Evolutionary conservation across 2,888 invertebrate species (phyloP), one percentile per base, ranked within the genome.

Genomic region (Pachydiplax longipennis): DNA sequence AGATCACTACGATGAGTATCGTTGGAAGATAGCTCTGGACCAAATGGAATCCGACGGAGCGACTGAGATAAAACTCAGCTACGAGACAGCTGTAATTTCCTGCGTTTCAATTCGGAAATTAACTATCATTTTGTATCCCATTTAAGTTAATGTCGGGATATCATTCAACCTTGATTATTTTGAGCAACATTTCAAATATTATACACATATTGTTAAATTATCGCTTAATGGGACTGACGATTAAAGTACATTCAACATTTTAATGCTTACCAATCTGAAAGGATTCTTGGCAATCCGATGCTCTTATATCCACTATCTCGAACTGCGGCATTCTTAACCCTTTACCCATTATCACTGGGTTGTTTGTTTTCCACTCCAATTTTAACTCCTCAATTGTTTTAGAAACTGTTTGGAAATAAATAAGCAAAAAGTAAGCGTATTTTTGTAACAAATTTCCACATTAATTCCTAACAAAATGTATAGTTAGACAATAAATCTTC

Each of bases 11-110:
- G 91, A 95, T 95, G 82, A 95, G 93, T 53, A 95, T 95, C 18
- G 95, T 95, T 0, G 95, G 95, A 65, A 95, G 93, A 93, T 95
- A 95, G 91, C 95, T 95, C 92, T 95, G 95, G 53, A 95, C 95
- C 91, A 95, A 93, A 92, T 95, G 95, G 92, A 95, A 95, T 91
- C 95, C 95, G 15, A 95, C 94, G 73, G 95, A 94, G 3, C 95
- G 93, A 90, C 94, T 94, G 91, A 95, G 93, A 92, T 94, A 94
- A 92, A 95, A 95, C 91, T 94, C 94, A 1, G 95, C 95, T 44
- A 94, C 94, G 91, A 95, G 93, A 92, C 95, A 95, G 92, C 94
- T 94, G 94, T 95, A 95, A 92, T 94, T 94, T 48, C 94, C 94
- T 94, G 93, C 22, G 90, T 91, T 61, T 44, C 73, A 37, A 40